A percentile compares a stretch with the other conserved stretches of the same genome.
Evolutionary conservation across 2,888 invertebrate genomes (phyloP).

Genomic region (Xestia sexstrigata): DNA sequence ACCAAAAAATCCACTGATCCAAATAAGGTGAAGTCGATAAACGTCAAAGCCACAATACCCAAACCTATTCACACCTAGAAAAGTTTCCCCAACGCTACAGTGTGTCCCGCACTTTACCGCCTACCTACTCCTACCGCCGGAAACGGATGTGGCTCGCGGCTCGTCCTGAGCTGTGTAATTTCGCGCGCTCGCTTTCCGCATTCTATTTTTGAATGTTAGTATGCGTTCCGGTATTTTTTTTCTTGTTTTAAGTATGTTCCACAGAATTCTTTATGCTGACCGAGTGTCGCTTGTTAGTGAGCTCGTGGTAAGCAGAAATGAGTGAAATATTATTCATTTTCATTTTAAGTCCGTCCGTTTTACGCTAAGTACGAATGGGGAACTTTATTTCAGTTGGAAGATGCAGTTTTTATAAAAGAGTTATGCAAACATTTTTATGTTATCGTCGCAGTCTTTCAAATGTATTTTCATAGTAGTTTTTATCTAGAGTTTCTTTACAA

Average conservation of each 20-base stretch:
- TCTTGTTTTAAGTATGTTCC: conserved; percentile 37
- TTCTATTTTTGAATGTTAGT: conserved; percentile 77
- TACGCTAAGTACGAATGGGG: background rate
- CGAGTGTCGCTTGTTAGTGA: conserved; percentile 45
- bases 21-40: conserved; percentile 28
- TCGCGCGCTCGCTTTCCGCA: conserved; percentile 75
- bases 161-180: conserved; percentile 79
- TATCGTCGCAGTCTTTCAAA: background rate
- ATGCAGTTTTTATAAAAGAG: conserved; percentile 7
- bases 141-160: conserved; percentile 76
- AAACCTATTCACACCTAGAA: conserved; percentile 33
- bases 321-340: conserved; percentile 30
- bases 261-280: conserved; percentile 53
- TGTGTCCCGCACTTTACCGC: conserved; percentile 53
- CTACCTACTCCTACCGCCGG: conserved; percentile 68
- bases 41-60: conserved; percentile 33
- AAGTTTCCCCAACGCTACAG: conserved; percentile 25
- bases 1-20: background rate
- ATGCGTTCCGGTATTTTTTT: conserved; percentile 61
- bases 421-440: background rate
- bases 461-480: background rate
- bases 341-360: conserved; percentile 25
- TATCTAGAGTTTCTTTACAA: background rate
- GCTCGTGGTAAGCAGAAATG: conserved; percentile 4
- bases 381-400: conserved; percentile 26